Evolutionary conservation across 2,888 invertebrate genomes (phyloP).

Genomic region (Drosophila longiperda): DNA sequence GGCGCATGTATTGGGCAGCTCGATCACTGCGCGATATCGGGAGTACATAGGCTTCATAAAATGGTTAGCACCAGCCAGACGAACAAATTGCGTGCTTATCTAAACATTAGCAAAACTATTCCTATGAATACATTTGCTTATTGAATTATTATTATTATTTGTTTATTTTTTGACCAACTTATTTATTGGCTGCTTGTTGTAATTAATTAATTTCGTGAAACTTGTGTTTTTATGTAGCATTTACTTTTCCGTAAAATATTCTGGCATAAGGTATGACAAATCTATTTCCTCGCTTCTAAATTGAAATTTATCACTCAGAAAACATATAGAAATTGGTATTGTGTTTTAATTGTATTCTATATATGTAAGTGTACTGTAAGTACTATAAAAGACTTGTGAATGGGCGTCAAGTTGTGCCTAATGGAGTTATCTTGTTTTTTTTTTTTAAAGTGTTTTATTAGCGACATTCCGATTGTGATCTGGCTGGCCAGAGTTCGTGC

Average conservation of each 20-base stretch:
- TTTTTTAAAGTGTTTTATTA: constrained; percentile 3
- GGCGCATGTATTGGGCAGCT: not conserved
- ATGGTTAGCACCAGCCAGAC: not conserved
- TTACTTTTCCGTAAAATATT: not conserved
- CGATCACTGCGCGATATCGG: not conserved
- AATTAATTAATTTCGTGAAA: not conserved
- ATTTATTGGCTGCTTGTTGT: not conserved
- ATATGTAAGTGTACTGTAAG: not conserved
- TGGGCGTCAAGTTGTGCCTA: too few species aligned
- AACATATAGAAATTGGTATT: not conserved
- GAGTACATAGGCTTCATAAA: not conserved
- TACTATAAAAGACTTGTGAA: not conserved
- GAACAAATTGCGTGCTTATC: not conserved
- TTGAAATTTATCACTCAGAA: not conserved
- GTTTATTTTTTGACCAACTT: not conserved
- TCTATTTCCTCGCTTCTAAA: not conserved
- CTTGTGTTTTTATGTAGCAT: not conserved
- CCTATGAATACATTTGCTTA: not conserved
- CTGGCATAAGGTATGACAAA: not conserved
- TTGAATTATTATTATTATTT: too few species aligned
- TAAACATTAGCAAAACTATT: not conserved
- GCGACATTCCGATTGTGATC: not conserved
- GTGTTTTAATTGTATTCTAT: not conserved
- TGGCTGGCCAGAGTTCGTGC: not conserved
- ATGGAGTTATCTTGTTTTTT: not conserved